Base-by-base conservation (phyloP, 2,797 vertebrate genomes). In the Jordanella pulchra region DNA sequence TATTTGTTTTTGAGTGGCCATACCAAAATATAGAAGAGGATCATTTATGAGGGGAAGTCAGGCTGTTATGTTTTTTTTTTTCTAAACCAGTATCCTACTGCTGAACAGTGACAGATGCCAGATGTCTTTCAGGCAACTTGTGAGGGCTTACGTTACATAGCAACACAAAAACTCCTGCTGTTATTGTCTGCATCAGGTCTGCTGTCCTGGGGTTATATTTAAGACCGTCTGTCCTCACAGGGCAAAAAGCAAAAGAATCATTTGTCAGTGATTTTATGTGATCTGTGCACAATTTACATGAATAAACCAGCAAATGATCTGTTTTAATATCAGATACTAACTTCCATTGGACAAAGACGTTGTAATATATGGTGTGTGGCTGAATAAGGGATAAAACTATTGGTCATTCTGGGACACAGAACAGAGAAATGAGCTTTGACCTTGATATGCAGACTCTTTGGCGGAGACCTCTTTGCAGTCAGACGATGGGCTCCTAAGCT, bases 181-280 rank as follows among this genome's bases (percentile, higher is more conserved):
- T 58, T 69, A 78, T 69, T 67, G 75, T 84, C 83, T 85, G 81
- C 73, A 67, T 84, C 80, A 69, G 76, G 81, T 81, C 82, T 72
- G 75, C 48, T 64, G 65, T 65, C 45, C 69, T 12, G 58, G 69
- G 63, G 44, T 75, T 85, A 60, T 85, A 81, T 91, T 84, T 88
- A 90, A 84, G 76, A 71, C 66, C 72, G 70, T n/a, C 27, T 12
- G 4, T 72, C 69, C 71, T 55, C 13, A 55, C 45, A 53, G 79
- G 73, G 48, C 61, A 66, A 42, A 17, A 60, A 74, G 32, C 58
- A 77, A 67, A 79, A 63, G 48, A 76, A 61, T 74, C 32, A 32
- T 66, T 66, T 13, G 3, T 54, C 72, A 76, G 56, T 44, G 47
- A 86, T 60, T 7, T 30, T 53, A 35, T n/a, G 45, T 67, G 35